phyloP scores from a whole-genome alignment of 1,140 invertebrate species.

The Zaprionus tsacasi region DNA sequence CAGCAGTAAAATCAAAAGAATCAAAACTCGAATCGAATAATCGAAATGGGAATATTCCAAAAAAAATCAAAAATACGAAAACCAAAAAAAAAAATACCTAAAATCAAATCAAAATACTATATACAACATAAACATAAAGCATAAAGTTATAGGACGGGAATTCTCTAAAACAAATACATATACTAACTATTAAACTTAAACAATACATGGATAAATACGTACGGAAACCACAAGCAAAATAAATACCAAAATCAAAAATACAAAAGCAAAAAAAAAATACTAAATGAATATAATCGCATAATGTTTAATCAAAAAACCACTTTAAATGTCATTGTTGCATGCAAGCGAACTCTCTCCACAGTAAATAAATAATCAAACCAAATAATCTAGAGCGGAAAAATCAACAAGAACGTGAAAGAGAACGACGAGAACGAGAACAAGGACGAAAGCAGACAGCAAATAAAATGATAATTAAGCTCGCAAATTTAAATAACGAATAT shows the following conservation, averaged over 20 bases:
- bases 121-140: constrained; percentile 1
- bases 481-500: constrained; percentile 39
- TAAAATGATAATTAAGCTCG: constrained; percentile 49
- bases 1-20: constrained; percentile 82
- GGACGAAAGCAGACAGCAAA: constrained; percentile 13
- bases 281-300: constrained; percentile 25
- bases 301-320: constrained; percentile 35
- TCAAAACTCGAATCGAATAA: constrained; percentile 34
- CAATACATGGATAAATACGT: constrained; percentile 35
- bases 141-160: constrained; percentile 6
- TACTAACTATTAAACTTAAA: constrained; percentile 31
- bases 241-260: constrained; percentile 23
- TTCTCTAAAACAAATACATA: background rate
- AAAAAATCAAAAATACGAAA: constrained; percentile 56
- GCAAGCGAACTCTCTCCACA: constrained; percentile 12
- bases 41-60: constrained; percentile 31
- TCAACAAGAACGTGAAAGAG: constrained; percentile 8
- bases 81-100: constrained; percentile 25
- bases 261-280: constrained; percentile 18
- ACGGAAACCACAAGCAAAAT: constrained; percentile 16
- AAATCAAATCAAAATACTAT: constrained; percentile 50
- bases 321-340: constrained; percentile 31
- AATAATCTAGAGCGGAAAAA: constrained; percentile 42
- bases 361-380: constrained; percentile 52
- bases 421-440: constrained; percentile 8